Base-by-base conservation (phyloP, 2,888 invertebrate species). In the Lasioglossum oenotherae region DNA sequence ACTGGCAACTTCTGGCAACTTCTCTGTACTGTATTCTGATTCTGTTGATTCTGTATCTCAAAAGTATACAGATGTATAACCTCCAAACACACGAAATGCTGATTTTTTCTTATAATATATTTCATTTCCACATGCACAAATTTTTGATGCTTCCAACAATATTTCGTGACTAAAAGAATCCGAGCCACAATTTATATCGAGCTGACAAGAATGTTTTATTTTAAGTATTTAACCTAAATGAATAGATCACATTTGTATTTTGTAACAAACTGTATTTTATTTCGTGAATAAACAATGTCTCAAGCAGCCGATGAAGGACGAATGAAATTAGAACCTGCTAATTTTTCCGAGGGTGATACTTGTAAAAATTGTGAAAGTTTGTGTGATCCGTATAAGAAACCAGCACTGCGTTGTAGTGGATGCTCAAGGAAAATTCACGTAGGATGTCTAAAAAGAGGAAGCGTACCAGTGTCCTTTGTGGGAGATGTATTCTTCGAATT, bases 401-500 rank as follows among this genome's bases (percentile, higher is more conserved):
- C 97, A 57, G 97, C 96, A 38, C 94, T 98, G 72, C 95, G 96
- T 76, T 98, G 98, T 92, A 95, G 95, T 10, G 82, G 93, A 53
- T 98, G 98, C 92, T 93, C 95, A 10, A 94, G 95, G 86, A 96
- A 96, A 88, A 96, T 97, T 16, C 98, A 98, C 92, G 94, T 97
- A 27, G 95, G 95, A 41, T 98, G 98, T 92, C 95, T 98, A 53
- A 96, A 96, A 88, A 95, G 97, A 41, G 96, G 96, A 0, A 96
- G 97, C 16, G 97, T 97, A 0, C 98, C 98, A 0, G 97, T 97
- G 0, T 97, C 97, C 86, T 96, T 98, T 23, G 93, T 96, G 0
- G 97, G 98, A 16, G 98, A 98, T 96, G 96, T 98, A 5, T 98
- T 98, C 94, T 98, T 97, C 89, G 96, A 96, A 87, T 97, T 97